Percentiles rank a stretch among this genome's conserved stretches.
Evolutionary conservation across 2,888 invertebrate genomes (phyloP).

Genomic region (Catonia carolina): DNA sequence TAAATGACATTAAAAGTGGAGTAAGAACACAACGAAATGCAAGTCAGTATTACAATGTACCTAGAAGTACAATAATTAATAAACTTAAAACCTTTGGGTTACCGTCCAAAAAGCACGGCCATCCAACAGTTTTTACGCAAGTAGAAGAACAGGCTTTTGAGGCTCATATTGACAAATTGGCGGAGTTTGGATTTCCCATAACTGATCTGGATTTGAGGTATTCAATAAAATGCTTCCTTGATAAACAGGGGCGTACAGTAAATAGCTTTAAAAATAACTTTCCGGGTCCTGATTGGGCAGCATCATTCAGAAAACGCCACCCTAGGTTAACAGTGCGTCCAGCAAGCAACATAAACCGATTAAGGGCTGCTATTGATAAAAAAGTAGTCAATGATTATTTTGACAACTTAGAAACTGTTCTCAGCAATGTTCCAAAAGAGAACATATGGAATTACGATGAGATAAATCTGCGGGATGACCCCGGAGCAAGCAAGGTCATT

Average conservation of each 20-base stretch:
- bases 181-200: conserved; percentile 35
- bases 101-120: conserved; percentile 20
- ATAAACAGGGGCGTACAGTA: conserved; percentile 4
- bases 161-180: conserved; percentile 27
- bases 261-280: conserved; percentile 29
- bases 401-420: conserved; percentile 22
- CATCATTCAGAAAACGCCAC: conserved; percentile 29
- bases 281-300: conserved; percentile 34
- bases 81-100: conserved; percentile 26
- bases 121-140: conserved; percentile 27
- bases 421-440: conserved; percentile 26
- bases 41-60: conserved; percentile 24
- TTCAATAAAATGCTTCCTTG: conserved; percentile 12
- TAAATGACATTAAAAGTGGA: conserved; percentile 20
- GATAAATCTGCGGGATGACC: conserved; percentile 39
- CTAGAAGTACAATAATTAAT: conserved; percentile 28
- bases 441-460: conserved; percentile 40
- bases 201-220: conserved; percentile 23
- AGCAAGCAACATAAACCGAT: conserved; percentile 31
- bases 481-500: conserved; percentile 35
- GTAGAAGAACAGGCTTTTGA: conserved; percentile 34
- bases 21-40: conserved; percentile 26
- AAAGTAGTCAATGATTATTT: conserved; percentile 30
- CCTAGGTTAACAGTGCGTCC: conserved; percentile 24
- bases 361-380: conserved; percentile 26